Percentiles rank a stretch among this genome's conserved stretches.
Conservation (phyloP, 1,140 invertebrate genomes). For the Trichomalopsis sarcophagae region DNA sequence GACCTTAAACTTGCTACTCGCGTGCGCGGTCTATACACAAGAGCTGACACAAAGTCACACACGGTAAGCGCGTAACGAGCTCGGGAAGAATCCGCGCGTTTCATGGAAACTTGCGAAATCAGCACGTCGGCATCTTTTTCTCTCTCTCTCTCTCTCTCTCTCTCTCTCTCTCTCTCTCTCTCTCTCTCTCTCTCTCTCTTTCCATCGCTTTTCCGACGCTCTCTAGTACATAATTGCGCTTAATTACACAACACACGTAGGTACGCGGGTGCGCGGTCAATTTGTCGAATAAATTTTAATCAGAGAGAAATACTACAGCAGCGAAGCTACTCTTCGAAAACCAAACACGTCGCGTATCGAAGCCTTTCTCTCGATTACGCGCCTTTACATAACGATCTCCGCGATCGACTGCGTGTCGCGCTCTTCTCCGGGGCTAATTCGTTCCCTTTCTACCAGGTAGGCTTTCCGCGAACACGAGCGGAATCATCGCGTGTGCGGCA, state of each 20-base stretch:
- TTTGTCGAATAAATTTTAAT: conserved; percentile 37
- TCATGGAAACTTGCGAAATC: conserved; percentile 30
- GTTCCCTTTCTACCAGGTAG: neutral
- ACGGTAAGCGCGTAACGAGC: neutral
- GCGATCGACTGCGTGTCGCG: conserved; percentile 27
- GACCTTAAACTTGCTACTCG: neutral
- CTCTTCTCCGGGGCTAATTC: conserved; percentile 10
- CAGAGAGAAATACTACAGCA: neutral
- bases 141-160: neutral
- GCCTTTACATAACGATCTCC: neutral
- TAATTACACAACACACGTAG: conserved; percentile 18
- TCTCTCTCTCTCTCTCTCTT: neutral
- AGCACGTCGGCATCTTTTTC: neutral
- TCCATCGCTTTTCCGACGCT: neutral
- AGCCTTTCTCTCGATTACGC: too few species aligned
- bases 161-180: neutral
- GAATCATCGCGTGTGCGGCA: neutral
- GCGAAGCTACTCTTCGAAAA: neutral
- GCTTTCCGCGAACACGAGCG: neutral
- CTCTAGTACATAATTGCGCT: conserved; percentile 5
- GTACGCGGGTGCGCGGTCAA: neutral
- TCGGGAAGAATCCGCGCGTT: neutral
- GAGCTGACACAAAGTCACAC: neutral
- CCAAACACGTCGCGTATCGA: too few species aligned
- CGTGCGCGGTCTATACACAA: neutral